Evolutionary conservation across 2,113 vertebrate genomes (phyloP).

Genomic region (Paracanthobrama guichenoti): DNA sequence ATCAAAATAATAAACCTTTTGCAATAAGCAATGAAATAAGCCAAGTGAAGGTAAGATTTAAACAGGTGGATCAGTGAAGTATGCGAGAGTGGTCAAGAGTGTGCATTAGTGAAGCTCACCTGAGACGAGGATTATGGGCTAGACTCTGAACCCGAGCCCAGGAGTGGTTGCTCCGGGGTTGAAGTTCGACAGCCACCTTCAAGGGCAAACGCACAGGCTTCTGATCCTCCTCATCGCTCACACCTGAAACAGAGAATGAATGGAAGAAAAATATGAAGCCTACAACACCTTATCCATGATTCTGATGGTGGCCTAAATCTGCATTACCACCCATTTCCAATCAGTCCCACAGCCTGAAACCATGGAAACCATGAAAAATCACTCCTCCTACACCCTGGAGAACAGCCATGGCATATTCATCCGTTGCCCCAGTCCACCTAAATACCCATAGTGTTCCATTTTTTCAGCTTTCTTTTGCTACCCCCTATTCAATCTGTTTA

Average conservation of each 20-base stretch:
- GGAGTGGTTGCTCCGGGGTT: constrained; percentile 91
- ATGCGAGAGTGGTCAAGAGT: neutral
- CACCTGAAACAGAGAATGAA: constrained; percentile 70
- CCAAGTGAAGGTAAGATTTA: neutral
- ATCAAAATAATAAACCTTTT: neutral
- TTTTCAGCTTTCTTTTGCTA: constrained; percentile 9
- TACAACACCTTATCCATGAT: neutral
- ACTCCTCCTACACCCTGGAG: constrained; percentile 60
- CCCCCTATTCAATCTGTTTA: neutral
- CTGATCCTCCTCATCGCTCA: constrained; percentile 98
- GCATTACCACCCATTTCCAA: constrained; percentile 55
- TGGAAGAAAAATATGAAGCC: constrained; percentile 29
- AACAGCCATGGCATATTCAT: constrained; percentile 10
- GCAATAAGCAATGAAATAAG: neutral
- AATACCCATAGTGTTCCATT: neutral
- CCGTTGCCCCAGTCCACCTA: neutral
- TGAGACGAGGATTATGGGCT: constrained; percentile 96
- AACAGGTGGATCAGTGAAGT: neutral
- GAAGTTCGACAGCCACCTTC: constrained; percentile 92
- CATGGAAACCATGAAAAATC: constrained; percentile 61
- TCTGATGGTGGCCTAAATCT: constrained; percentile 34
- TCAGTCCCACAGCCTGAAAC: constrained; percentile 60
- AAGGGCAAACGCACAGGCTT: constrained; percentile 94
- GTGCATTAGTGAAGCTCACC: constrained; percentile 71
- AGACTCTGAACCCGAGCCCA: constrained; percentile 96